Evolutionary conservation across 1,140 invertebrate species (phyloP).

Genomic region (Marisa cornuarietis): DNA sequence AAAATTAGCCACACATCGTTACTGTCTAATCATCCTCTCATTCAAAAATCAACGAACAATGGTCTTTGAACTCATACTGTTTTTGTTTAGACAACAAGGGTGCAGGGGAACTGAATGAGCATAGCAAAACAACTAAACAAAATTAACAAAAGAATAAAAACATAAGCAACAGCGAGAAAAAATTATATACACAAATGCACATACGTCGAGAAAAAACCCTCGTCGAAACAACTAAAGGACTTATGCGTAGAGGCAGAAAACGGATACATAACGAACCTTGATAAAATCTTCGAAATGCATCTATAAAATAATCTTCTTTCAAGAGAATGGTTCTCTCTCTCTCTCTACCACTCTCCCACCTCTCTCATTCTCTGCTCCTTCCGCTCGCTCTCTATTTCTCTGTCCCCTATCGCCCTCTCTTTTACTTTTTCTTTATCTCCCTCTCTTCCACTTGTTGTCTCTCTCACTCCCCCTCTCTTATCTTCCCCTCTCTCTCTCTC

Average conservation of each 20-base stretch:
- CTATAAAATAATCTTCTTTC: background rate
- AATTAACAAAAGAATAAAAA: background rate
- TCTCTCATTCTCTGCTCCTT: too few relatives aligned
- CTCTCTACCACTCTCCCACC: background rate
- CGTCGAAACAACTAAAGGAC: background rate
- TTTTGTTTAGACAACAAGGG: background rate
- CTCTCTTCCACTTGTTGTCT: too few relatives aligned
- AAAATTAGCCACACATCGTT: too few relatives aligned
- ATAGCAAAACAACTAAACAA: background rate
- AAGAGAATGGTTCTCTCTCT: background rate
- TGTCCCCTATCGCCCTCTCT: background rate
- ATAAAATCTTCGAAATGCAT: background rate
- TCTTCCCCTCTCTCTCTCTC: conserved; percentile 6
- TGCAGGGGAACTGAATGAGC: background rate
- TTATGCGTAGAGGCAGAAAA: background rate
- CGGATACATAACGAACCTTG: background rate
- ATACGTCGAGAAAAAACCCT: background rate
- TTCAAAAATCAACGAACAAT: too few relatives aligned
- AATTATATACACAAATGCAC: background rate
- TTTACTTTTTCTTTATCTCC: background rate
- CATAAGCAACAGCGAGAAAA: background rate
- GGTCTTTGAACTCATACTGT: too few relatives aligned
- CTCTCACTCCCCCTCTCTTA: background rate
- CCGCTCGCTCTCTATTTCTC: background rate
- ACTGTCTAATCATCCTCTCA: too few relatives aligned